Evolutionary conservation across 2,113 vertebrate genomes (phyloP), one percentile per base, ranked within the genome.

Genomic region (Syngnathus typhle): DNA sequence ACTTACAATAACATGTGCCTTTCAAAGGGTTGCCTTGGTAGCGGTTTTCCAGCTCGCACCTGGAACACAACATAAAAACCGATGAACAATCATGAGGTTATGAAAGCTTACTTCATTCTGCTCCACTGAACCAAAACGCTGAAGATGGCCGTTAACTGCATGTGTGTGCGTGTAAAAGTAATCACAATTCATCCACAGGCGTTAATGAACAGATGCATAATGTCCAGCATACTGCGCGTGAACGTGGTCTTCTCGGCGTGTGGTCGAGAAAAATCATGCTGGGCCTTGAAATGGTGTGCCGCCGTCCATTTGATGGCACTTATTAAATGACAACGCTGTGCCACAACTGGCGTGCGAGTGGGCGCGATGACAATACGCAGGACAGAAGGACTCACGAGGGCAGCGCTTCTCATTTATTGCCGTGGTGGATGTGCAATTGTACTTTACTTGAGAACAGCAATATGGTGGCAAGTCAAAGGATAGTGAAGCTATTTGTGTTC

Each of bases 1-100:
- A 98, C 97, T 98, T 89, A 99, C 97, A 99, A 82, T 99, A 98
- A 84, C 97, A 99, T 0, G 97, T 98, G 88, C 97, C 97, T 93
- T 98, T 98, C 72, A 98, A 93, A 41, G 97, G 97, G 88, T 98
- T 99, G 88, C 97, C 96, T 79, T 98, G 97, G 88, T 98, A 99
- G 55, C 96, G 94, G 66, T 96, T 98, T 89, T 98, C 96, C 0
- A 98, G 94, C 87, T 98, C 96, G 85, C 97, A 99, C 84, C 96
- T 98, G 81, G 67, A 88, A 71, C 54, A 66, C 18, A 32, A 67
- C 36, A 18, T 54, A 37, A 62, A 60, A 44, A 6, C 23, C n/a
- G 54, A 67, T 27, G 7, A 47, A 47, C 49, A 47, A 19, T 38
- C 21, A 36, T 1, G 23, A 60, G 10, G 69, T 3, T 1, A 60